Evolutionary conservation across 2,113 vertebrate genomes (phyloP).

Genomic region (Tamias sibiricus): DNA sequence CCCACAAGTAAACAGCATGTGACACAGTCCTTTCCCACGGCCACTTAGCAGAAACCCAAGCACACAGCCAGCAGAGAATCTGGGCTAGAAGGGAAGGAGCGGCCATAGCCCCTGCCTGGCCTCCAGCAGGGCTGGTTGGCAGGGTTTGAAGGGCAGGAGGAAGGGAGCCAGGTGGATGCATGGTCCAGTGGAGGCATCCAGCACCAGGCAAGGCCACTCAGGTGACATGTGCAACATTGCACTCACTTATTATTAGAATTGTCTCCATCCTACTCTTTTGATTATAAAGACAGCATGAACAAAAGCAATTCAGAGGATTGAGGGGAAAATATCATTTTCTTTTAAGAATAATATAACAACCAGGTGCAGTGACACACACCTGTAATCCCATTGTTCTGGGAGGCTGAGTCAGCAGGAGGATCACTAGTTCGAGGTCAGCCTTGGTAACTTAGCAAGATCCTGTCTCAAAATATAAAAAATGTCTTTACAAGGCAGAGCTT

Average conservation of each 20-base stretch:
- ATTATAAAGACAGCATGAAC: neutral
- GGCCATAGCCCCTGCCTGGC: neutral
- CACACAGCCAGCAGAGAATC: neutral
- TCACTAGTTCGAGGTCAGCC: too few relatives aligned
- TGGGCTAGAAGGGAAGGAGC: neutral
- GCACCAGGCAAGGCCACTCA: neutral
- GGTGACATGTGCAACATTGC: accelerated
- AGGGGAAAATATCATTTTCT: neutral
- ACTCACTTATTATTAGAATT: neutral
- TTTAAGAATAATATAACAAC: neutral
- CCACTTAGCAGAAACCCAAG: constrained; percentile 68
- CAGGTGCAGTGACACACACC: too few relatives aligned
- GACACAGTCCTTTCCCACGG: neutral
- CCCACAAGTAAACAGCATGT: constrained; percentile 60
- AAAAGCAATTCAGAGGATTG: neutral
- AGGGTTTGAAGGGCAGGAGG: neutral
- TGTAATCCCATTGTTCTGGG: too few relatives aligned
- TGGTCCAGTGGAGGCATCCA: neutral
- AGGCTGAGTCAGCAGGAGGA: too few relatives aligned
- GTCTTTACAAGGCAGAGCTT: neutral
- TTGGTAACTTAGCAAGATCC: too few relatives aligned
- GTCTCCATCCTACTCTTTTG: neutral
- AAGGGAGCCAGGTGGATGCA: neutral
- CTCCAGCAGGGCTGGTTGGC: neutral
- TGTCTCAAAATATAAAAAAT: too few relatives aligned